phyloP scores from a whole-genome alignment of 1,140 invertebrate genomes.

The Drosophila nigromelanica region DNA sequence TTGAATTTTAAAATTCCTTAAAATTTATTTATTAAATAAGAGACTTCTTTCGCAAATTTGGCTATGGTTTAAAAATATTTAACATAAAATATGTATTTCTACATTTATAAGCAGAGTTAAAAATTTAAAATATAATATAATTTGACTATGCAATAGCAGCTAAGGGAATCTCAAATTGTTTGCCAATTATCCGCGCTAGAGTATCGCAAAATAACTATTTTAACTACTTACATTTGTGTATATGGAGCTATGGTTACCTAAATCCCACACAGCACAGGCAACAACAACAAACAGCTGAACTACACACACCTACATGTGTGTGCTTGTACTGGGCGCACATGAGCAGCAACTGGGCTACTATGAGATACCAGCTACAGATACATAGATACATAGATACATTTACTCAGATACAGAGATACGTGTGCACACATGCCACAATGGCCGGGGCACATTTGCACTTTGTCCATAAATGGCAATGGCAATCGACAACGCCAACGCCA shows the following conservation, averaged over 20 bases:
- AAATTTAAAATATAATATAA: too few species aligned
- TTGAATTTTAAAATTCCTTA: too few species aligned
- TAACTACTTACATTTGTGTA: slow-evolving; percentile 4
- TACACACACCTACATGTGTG: slow-evolving; percentile 15
- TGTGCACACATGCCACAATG: slow-evolving; percentile 31
- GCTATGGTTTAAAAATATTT: too few species aligned
- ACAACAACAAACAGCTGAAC: neutral
- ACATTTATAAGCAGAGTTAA: too few species aligned
- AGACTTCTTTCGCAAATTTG: too few species aligned
- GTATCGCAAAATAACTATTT: slow-evolving; percentile 10
- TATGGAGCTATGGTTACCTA: slow-evolving; percentile 7
- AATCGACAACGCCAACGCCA: slow-evolving; percentile 54
- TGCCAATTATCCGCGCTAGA: neutral
- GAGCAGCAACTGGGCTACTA: slow-evolving; percentile 16
- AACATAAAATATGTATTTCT: too few species aligned
- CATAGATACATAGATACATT: slow-evolving; percentile 28
- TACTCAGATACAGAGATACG: slow-evolving; percentile 9
- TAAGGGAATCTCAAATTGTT: neutral
- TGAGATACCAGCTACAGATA: slow-evolving; percentile 49
- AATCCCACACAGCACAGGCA: slow-evolving; percentile 10
- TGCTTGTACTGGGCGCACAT: slow-evolving; percentile 34
- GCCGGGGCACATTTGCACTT: slow-evolving; percentile 59
- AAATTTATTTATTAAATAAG: too few species aligned
- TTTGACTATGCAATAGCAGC: neutral
- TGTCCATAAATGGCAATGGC: slow-evolving; percentile 70